phyloP scores from a whole-genome alignment of 2,113 vertebrate species.

The Clinocottus analis region DNA sequence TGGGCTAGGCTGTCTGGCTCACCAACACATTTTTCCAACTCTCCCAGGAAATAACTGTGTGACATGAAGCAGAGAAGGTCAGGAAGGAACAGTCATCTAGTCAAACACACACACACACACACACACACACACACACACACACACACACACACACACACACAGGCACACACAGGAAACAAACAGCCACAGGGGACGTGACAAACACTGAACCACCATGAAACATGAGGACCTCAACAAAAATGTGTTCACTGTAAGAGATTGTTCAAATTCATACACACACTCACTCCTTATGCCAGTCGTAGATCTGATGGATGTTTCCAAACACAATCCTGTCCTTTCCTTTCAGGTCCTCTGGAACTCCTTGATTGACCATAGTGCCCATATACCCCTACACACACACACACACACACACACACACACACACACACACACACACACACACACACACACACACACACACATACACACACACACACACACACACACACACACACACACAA shows the following conservation, averaged over 20 bases:
- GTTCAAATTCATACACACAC: conserved; percentile 50
- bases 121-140: conserved; percentile 28
- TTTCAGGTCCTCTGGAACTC: conserved; percentile 88
- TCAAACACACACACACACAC: conserved; percentile 3
- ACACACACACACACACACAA: too few species aligned
- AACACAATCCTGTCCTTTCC: conserved; percentile 93
- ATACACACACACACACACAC: too few species aligned
- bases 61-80: conserved; percentile 43
- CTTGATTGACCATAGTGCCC: conserved; percentile 86
- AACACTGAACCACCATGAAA: conserved; percentile 13
- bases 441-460: conserved; percentile 9
- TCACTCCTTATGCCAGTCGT: conserved; percentile 93
- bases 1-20: conserved; percentile 89
- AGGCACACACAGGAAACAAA: conserved; percentile 34
- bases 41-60: conserved; percentile 88
- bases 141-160: background rate
- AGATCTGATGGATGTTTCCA: conserved; percentile 93
- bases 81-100: conserved; percentile 20
- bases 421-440: conserved; percentile 12
- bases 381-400: conserved; percentile 86
- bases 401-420: conserved; percentile 11
- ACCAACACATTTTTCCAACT: conserved; percentile 87
- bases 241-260: conserved; percentile 1
- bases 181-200: conserved; percentile 14
- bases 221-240: background rate